A percentile compares a stretch with the other conserved stretches of the same genome.
Conservation (phyloP, 2,888 invertebrate genomes). For the Notodonta ziczac region DNA sequence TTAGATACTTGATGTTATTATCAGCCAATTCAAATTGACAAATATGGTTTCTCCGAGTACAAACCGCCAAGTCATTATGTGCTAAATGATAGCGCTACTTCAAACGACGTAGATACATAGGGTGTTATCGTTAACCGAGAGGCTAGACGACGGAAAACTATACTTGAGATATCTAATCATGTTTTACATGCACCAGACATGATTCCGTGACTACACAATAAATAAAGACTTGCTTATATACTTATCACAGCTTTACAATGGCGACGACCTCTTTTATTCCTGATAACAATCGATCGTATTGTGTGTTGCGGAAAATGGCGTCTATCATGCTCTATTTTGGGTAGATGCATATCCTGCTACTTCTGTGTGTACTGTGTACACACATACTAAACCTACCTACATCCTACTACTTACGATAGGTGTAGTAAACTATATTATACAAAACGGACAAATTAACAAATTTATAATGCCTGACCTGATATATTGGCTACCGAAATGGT, state of each 20-base stretch:
- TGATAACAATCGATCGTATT: slow-evolving; percentile 1
- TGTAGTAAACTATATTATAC: too few relatives aligned
- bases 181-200: background rate
- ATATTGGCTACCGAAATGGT: too few relatives aligned
- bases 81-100: slow-evolving; percentile 30
- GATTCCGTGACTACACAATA: background rate
- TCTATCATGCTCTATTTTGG: background rate
- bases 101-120: slow-evolving; percentile 16
- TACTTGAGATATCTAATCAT: background rate
- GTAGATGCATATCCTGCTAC: slow-evolving; percentile 5
- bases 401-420: too few relatives aligned
- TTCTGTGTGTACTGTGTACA: too few relatives aligned
- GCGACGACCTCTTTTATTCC: slow-evolving; percentile 1
- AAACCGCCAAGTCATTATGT: slow-evolving; percentile 33
- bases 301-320: background rate
- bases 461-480: too few relatives aligned
- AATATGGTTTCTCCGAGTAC: slow-evolving; percentile 26
- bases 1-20: slow-evolving; percentile 15
- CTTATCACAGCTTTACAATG: background rate
- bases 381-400: too few relatives aligned
- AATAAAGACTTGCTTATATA: background rate
- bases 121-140: slow-evolving; percentile 24
- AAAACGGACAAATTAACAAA: too few relatives aligned
- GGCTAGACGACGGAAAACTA: slow-evolving; percentile 19
- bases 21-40: slow-evolving; percentile 30